A percentile compares a stretch with the other conserved stretches of the same genome.
These are phyloP conservation scores for Idris sp. DNA, from an alignment of 1,140 invertebrate species.

Conservation along the genomic window DNA sequence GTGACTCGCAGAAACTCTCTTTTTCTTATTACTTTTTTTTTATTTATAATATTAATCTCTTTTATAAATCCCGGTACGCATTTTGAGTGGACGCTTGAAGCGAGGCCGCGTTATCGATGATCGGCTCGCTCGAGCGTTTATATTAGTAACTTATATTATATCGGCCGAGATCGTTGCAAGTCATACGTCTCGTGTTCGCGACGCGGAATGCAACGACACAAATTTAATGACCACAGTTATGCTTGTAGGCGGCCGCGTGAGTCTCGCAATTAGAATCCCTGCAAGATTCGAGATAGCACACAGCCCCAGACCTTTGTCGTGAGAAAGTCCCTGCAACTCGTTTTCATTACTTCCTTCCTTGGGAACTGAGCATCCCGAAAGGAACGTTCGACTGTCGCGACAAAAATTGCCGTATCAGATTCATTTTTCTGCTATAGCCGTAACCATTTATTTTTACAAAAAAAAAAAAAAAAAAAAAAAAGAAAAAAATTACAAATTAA, in stretches of 20 bases:
- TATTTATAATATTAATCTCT: constrained; percentile 16
- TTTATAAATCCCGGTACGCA: constrained; percentile 20
- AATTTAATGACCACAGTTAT: constrained; percentile 68
- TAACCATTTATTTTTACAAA: constrained; percentile 1
- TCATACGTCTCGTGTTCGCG: constrained; percentile 47
- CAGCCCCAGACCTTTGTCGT: constrained; percentile 65
- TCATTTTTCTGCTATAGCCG: neutral
- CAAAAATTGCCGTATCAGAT: constrained; percentile 25
- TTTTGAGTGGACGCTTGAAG: constrained; percentile 27
- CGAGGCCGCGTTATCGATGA: constrained; percentile 42
- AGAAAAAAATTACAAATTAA: too few relatives aligned
- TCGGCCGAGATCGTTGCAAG: constrained; percentile 30
- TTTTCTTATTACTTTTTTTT: constrained; percentile 6
- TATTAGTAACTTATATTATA: constrained; percentile 51
- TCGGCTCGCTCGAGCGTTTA: constrained; percentile 25
- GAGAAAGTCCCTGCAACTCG: constrained; percentile 64
- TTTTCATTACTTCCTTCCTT: constrained; percentile 66
- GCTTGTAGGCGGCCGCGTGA: constrained; percentile 66
- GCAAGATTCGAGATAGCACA: constrained; percentile 64
- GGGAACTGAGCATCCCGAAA: constrained; percentile 48
- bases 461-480: too few relatives aligned
- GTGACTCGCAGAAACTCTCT: constrained; percentile 5
- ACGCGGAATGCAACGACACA: constrained; percentile 65
- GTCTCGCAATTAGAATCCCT: constrained; percentile 66
- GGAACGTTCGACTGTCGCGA: constrained; percentile 37